A percentile compares a stretch with the other conserved stretches of the same genome.
Evolutionary conservation across 37 sponge, comb jelly and placozoan species (phyloP).

Genomic region (Cliona cf. orientalis): DNA sequence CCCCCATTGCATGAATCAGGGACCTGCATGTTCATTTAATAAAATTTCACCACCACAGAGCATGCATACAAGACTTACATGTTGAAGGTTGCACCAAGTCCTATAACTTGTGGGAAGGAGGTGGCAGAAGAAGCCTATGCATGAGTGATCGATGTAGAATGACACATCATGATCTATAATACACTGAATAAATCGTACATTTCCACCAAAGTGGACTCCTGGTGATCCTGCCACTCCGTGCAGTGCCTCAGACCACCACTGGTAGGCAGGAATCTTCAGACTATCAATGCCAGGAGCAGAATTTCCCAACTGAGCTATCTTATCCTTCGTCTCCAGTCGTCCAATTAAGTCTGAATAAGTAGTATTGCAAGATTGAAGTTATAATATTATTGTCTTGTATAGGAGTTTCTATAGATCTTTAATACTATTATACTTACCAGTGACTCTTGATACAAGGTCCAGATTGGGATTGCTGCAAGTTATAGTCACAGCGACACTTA

Average conservation of each 20-base stretch:
- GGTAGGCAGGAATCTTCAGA: conserved; percentile 52
- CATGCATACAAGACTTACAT: conserved; percentile 10
- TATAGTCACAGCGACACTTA: too few species aligned
- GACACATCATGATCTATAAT: background rate
- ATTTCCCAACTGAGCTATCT: conserved; percentile 54
- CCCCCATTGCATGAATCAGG: conserved; percentile 56
- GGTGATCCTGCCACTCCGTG: conserved; percentile 69
- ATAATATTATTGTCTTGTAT: too few species aligned
- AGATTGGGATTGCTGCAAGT: background rate
- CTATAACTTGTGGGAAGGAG: conserved; percentile 65
- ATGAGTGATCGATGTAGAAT: background rate
- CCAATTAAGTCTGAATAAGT: too few species aligned
- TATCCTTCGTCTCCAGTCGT: conserved; percentile 31
- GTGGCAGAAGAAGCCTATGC: conserved; percentile 41
- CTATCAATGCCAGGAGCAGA: conserved; percentile 29
- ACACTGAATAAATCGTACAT: conserved; percentile 13
- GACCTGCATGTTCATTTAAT: conserved; percentile 23
- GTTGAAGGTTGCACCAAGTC: conserved; percentile 52
- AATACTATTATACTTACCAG: background rate
- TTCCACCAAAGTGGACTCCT: conserved; percentile 60
- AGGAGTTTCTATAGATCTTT: too few species aligned
- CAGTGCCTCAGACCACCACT: conserved; percentile 77
- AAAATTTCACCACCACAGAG: background rate
- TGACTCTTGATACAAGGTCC: background rate
- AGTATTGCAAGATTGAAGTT: too few species aligned